Evolutionary conservation across 2,888 invertebrate species (phyloP), one percentile per base, ranked within the genome.

Genomic region (Nomada goodeniana): DNA sequence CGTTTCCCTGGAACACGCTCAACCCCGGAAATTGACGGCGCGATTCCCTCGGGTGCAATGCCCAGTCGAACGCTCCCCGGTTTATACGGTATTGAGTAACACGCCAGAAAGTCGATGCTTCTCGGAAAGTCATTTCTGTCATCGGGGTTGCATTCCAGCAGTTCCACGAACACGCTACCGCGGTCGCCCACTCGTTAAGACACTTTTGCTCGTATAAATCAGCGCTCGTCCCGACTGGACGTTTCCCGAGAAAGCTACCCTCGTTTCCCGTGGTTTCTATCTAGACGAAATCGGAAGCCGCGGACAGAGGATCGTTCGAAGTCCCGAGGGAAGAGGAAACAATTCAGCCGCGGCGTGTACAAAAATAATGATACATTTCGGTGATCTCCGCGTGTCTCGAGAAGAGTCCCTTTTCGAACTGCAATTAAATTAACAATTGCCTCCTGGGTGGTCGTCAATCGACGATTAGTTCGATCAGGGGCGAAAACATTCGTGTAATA

Each of bases 11-110:
- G 67, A 71, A 52, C 53, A 29, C 42, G 18, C 57, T 47, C 36
- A 60, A 79, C 42, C 70, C 83, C 83, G 83, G 84, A 83, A 83
- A n/a, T 60, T 53, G 50, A 13, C 1, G 1, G 11, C 10, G 55
- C 76, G 61, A 83, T 74, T 87, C 87, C 80, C 87, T 64, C 9
- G 89, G 80, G 87, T 87, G 76, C 77, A 72, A 88, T 89, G 81
- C 83, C 67, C 80, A 60, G 36, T 70, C 78, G 4, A 26, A 72
- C 67, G 42, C 50, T 61, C 53, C 53, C 63, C 47, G 50, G 77
- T 72, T 80, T 42, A 68, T 18, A 60, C 63, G 60, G 76, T 79
- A 65, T 86, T 80, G 76, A 83, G 87, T 88, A 80, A 84, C 87
- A 69, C 68, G 44, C 50, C 71, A 69, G 77, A 72, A 70, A 77